Conservation (phyloP, 2,113 vertebrate species). For the Pao palembangensis region DNA sequence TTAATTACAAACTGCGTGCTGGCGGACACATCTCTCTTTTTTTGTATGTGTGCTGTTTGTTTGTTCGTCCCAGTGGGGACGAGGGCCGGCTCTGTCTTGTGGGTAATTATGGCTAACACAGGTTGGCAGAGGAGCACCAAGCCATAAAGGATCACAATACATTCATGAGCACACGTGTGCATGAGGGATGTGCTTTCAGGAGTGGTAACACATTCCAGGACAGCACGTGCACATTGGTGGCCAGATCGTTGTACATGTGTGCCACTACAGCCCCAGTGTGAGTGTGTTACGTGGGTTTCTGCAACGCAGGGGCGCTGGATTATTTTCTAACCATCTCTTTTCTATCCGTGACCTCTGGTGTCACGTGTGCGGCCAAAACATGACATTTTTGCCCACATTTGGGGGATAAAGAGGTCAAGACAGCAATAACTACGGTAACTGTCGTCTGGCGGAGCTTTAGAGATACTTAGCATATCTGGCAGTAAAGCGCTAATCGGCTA, state of each 20-base stretch:
- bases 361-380: not conserved
- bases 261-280: constrained; percentile 29
- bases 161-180: constrained; percentile 19
- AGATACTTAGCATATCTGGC: not conserved
- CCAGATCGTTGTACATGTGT: constrained; percentile 18
- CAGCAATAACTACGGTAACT: not conserved
- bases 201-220: not conserved
- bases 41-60: constrained; percentile 26
- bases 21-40: constrained; percentile 27
- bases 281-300: constrained; percentile 13
- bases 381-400: too few species aligned
- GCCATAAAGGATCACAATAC: constrained; percentile 19
- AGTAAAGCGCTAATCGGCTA: not conserved
- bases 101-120: constrained; percentile 70
- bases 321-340: not conserved
- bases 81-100: constrained; percentile 43
- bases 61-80: constrained; percentile 40
- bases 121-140: constrained; percentile 61
- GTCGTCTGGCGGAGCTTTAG: not conserved
- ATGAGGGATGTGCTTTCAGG: not conserved
- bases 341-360: not conserved
- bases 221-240: not conserved
- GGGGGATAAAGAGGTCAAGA: too few species aligned
- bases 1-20: constrained; percentile 58
- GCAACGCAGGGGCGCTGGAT: too few species aligned